Conservation (phyloP, 23 tunicate genomes). For the Pegea sp. region DNA sequence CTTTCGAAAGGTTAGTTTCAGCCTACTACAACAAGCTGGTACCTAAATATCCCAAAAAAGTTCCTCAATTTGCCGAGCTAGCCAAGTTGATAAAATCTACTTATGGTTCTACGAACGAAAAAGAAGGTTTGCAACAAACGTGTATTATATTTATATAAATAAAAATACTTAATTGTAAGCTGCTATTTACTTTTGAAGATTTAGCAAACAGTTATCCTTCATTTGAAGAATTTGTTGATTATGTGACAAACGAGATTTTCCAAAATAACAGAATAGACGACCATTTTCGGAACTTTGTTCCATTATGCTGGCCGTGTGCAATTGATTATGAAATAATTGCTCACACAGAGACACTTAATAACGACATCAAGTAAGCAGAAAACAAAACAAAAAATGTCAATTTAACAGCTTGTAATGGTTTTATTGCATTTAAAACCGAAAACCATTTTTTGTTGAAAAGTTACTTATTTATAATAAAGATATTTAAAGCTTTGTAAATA, state of each 20-base stretch:
- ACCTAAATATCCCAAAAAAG: not conserved
- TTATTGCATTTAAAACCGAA: too few species aligned
- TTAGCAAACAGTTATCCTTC: not conserved
- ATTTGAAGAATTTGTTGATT: slow-evolving; percentile 1
- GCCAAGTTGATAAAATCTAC: slow-evolving; percentile 1
- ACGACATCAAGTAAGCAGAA: not conserved
- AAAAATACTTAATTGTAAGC: too few species aligned
- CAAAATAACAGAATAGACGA: not conserved
- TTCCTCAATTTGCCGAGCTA: slow-evolving; percentile 6
- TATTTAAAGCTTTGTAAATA: not conserved
- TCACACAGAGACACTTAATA: not conserved
- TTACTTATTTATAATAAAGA: not conserved
- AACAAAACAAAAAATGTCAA: not conserved
- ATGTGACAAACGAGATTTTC: not conserved
- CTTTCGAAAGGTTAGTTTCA: slow-evolving; percentile 22
- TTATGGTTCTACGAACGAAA: slow-evolving; percentile 1
- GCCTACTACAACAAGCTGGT: slow-evolving; percentile 26
- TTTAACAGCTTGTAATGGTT: too few species aligned
- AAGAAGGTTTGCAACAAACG: not conserved
- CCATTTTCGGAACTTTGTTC: not conserved
- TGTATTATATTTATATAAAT: not conserved
- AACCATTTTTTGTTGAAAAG: too few species aligned
- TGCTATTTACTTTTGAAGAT: too few species aligned
- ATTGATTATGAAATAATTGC: not conserved
- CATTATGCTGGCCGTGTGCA: not conserved